phyloP scores from a whole-genome alignment of 2,113 vertebrate genomes.

The Progne subis region DNA sequence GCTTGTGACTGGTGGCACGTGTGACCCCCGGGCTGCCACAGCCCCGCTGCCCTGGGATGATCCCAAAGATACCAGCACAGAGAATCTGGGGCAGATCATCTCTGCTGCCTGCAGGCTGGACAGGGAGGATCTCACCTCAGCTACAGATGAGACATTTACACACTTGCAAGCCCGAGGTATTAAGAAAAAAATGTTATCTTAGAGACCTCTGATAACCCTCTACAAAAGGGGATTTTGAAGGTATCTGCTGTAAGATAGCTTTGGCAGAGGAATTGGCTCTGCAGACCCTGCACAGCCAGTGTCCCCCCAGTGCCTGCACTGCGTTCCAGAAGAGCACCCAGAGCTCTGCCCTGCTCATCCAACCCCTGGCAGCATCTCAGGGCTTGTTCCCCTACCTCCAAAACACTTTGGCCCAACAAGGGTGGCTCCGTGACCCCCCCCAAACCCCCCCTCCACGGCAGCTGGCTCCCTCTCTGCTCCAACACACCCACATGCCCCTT shows the following conservation, averaged over 20 bases:
- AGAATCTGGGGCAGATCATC: not conserved
- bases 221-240: not conserved
- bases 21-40: fast-evolving
- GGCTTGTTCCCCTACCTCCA: fast-evolving
- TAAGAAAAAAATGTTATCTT: not conserved
- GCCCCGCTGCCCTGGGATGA: not conserved
- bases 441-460: fast-evolving
- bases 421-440: not conserved
- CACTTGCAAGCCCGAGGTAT: not conserved
- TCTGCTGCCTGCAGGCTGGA: fast-evolving
- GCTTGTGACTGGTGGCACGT: fast-evolving
- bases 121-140: not conserved
- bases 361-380: not conserved
- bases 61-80: not conserved
- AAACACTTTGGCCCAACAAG: fast-evolving
- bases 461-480: not conserved
- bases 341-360: not conserved
- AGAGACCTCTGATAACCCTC: not conserved
- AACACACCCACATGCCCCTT: fast-evolving
- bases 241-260: fast-evolving
- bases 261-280: not conserved
- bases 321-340: not conserved
- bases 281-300: not conserved
- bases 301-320: not conserved
- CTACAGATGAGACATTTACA: not conserved